Percentiles rank a stretch among this genome's conserved stretches.
phyloP scores from a whole-genome alignment of 1,140 invertebrate genomes.

The Pseudomyrmex gracilis region DNA sequence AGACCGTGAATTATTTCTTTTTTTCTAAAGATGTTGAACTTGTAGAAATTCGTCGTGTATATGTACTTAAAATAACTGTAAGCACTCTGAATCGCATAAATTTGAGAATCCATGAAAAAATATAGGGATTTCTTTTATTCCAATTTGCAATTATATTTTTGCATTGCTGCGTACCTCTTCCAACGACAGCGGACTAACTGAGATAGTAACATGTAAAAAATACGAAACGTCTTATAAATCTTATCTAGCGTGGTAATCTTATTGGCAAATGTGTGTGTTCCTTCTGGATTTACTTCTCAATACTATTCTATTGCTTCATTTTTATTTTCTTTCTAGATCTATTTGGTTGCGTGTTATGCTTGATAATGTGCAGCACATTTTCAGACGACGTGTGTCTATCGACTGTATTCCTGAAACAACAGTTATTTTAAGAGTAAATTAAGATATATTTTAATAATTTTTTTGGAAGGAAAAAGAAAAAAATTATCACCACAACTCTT shows the following conservation, averaged over 20 bases:
- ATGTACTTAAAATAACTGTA: background rate
- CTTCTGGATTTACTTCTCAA: slow-evolving; percentile 7
- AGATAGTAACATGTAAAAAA: too few species aligned
- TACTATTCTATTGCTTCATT: background rate
- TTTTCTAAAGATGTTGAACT: background rate
- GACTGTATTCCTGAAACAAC: slow-evolving; percentile 42
- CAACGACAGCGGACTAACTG: background rate
- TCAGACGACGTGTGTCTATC: background rate
- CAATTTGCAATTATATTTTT: background rate
- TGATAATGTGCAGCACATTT: background rate
- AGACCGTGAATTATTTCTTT: background rate
- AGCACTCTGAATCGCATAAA: too few species aligned
- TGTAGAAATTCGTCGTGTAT: background rate
- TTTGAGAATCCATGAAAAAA: too few species aligned
- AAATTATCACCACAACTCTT: too few species aligned
- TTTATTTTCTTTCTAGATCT: slow-evolving; percentile 29
- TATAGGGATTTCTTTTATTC: background rate
- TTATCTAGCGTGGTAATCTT: too few species aligned
- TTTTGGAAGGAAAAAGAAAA: background rate
- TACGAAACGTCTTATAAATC: too few species aligned
- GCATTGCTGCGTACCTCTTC: background rate
- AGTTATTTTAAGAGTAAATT: background rate
- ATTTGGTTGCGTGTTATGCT: slow-evolving; percentile 4
- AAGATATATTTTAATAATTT: background rate
- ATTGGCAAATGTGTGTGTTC: background rate